Evolutionary conservation across 53 echinoderm and acorn worm species (phyloP).

Genomic region (Zoroaster sp.): DNA sequence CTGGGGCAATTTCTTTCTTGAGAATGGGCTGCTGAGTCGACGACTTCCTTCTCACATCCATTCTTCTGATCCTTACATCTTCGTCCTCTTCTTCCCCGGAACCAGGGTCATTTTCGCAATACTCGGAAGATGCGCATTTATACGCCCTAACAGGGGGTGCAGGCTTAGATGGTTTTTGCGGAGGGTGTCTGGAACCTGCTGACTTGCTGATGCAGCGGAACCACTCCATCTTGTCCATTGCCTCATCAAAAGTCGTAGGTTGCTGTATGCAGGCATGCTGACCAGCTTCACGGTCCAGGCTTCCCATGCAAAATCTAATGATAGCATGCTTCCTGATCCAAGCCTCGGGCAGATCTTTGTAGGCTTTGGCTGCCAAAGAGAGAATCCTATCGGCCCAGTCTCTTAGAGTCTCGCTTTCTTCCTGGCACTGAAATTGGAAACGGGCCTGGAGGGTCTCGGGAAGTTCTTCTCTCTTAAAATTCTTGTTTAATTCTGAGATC

Average conservation of each 20-base stretch:
- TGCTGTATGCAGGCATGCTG: not conserved
- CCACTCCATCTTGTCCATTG: not conserved
- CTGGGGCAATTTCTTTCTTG: too few relatives aligned
- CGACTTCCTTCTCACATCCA: too few relatives aligned
- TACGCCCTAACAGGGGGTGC: too few relatives aligned
- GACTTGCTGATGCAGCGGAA: not conserved
- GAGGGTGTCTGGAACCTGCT: not conserved
- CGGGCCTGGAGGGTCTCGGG: conserved; percentile 13
- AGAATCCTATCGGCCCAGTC: conserved; percentile 23
- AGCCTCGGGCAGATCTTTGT: not conserved
- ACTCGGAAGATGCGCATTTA: too few relatives aligned
- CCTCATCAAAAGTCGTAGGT: not conserved
- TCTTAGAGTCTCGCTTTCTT: not conserved
- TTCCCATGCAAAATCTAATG: not conserved
- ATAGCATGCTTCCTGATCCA: conserved; percentile 12
- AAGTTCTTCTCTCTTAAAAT: conserved; percentile 10
- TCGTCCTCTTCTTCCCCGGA: too few relatives aligned
- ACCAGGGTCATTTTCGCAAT: too few relatives aligned
- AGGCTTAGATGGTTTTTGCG: too few relatives aligned
- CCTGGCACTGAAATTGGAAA: not conserved
- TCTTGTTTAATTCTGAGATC: conserved; percentile 8
- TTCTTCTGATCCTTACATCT: too few relatives aligned
- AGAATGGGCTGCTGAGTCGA: too few relatives aligned
- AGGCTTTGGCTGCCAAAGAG: not conserved
- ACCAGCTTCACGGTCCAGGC: not conserved